Evolutionary conservation across 2,113 vertebrate species (phyloP).

Genomic region (Cyrtonyx montezumae): DNA sequence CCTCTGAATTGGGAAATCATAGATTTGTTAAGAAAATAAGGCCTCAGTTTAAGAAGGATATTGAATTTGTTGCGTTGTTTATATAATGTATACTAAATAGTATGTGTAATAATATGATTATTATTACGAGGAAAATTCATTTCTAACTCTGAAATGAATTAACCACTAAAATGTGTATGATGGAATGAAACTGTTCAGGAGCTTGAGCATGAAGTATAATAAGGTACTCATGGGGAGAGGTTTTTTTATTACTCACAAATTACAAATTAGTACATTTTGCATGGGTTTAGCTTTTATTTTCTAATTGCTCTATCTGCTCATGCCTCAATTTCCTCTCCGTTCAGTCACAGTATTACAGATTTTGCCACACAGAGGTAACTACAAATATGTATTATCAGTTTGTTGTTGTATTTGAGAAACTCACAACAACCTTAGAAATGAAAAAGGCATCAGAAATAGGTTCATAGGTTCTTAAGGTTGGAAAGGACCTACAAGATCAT

Average conservation of each 20-base stretch:
- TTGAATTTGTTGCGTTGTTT: background rate
- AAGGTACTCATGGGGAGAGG: background rate
- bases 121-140: background rate
- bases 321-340: background rate
- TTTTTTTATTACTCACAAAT: background rate
- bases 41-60: background rate
- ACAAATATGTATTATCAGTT: background rate
- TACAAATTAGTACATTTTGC: background rate
- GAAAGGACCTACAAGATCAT: no score
- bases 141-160: slow-evolving; percentile 1
- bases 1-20: background rate
- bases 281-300: background rate
- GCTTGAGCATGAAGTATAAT: background rate
- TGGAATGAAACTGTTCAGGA: background rate
- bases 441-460: background rate
- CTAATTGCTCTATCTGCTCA: background rate
- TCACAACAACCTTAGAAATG: background rate
- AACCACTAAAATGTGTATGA: background rate
- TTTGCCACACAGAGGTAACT: background rate
- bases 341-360: background rate
- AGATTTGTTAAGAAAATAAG: background rate
- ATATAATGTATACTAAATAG: background rate
- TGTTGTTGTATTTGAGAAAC: no score
- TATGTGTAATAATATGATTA: background rate
- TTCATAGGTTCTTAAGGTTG: no score